A percentile compares a stretch with the other conserved stretches of the same genome.
Evolutionary conservation across 2,888 invertebrate species (phyloP).

Genomic region (Gari tellinella): DNA sequence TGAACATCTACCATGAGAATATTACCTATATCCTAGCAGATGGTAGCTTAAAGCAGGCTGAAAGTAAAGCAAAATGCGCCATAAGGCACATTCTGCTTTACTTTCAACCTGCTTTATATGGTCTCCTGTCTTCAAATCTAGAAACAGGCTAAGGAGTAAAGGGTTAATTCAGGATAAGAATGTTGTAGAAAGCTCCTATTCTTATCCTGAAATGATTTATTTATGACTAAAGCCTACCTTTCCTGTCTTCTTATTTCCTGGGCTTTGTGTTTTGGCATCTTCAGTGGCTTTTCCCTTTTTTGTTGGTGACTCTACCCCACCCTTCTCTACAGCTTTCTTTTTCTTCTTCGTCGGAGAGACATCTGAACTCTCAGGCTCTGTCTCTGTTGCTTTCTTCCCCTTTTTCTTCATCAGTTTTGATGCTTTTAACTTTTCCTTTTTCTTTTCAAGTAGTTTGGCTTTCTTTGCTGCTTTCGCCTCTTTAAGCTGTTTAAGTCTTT

Average conservation of each 20-base stretch:
- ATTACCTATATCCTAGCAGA: too few species aligned
- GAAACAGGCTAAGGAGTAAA: too few species aligned
- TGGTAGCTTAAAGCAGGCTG: too few species aligned
- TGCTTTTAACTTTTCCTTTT: conserved; percentile 24
- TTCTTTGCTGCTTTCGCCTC: conserved; percentile 54
- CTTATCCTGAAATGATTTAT: too few species aligned
- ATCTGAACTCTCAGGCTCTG: conserved; percentile 15
- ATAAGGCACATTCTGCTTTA: too few species aligned
- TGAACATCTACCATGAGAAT: too few species aligned
- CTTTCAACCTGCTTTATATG: too few species aligned
- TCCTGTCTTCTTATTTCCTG: conserved; percentile 11
- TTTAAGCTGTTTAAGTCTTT: conserved; percentile 50
- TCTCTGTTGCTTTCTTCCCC: conserved; percentile 23
- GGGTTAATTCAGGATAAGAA: too few species aligned
- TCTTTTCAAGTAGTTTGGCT: conserved; percentile 46
- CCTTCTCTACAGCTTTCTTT: conserved; percentile 32
- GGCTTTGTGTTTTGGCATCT: conserved; percentile 4
- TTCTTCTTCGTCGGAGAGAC: conserved; percentile 31
- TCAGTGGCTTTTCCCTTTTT: conserved; percentile 23
- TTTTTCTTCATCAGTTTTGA: conserved; percentile 36
- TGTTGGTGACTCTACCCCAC: conserved; percentile 22
- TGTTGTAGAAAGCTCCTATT: too few species aligned
- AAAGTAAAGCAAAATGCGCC: too few species aligned
- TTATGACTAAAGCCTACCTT: too few species aligned
- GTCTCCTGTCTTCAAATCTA: too few species aligned